Evolutionary conservation across 2,797 vertebrate genomes (phyloP), one percentile per base, ranked within the genome.

Genomic region (Halcyon leucocephala): DNA sequence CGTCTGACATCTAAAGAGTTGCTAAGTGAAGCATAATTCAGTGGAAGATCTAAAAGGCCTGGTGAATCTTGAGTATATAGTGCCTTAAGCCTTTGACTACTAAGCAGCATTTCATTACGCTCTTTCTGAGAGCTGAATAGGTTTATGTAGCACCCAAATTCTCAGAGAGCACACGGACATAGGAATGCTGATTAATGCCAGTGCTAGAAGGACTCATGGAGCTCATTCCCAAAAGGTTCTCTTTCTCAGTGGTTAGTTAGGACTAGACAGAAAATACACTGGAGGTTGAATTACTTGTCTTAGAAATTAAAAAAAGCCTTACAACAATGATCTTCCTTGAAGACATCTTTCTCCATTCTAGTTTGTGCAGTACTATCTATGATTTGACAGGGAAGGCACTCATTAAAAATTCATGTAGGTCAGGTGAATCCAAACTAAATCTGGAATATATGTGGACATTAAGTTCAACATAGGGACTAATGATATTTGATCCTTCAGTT

Each of bases 391-490:
- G 9, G 6, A 93, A 42, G 13, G 26, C 22, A 66, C 13, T 61
- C 6, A 41, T 9, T 14, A 71, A 78, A 91, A 87, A 42, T 42
- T 5, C 35, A 29, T 5, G 8, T 11, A 65, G 14, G 19, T 41
- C 21, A 44, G 20, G 37, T 26, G 20, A 82, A 76, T 29, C 41
- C 48, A 39, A 14, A 49, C 16, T 79, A 57, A 52, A 57, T 15
- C 37, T 46, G 42, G 46, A 76, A 65, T n/a, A 44, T 12, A 16
- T 6, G 15, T 14, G n/a, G 33, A 42, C 2, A 12, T 31, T 44
- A 35, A 82, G 5, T 25, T 55, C 1, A 3, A 2, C 1, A 0
- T 9, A 65, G 8, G 9, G 22, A n/a, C 7, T 39, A 28, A 80
- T 88, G 31, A 37, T 35, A 35, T 35, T 35, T 35, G 33, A 35